Conservation (phyloP, 2,888 invertebrate species). For the Danaus chrysippus region DNA sequence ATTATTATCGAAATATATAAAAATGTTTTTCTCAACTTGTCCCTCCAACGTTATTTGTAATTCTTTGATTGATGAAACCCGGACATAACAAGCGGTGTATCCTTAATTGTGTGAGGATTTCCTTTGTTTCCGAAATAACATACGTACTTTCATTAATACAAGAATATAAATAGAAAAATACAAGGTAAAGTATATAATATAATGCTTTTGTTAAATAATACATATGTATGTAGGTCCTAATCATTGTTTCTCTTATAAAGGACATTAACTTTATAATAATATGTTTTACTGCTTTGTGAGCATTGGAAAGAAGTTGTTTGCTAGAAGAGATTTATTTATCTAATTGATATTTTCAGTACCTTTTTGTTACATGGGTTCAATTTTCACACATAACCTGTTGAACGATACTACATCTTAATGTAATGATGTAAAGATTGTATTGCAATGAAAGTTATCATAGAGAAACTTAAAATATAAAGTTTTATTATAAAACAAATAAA, state of each 20-base stretch:
- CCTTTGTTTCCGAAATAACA: constrained; percentile 18
- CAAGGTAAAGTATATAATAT: constrained; percentile 3
- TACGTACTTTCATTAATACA: constrained; percentile 14
- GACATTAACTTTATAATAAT: constrained; percentile 4
- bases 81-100: constrained; percentile 11
- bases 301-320: constrained; percentile 33
- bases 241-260: neutral
- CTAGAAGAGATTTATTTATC: constrained; percentile 33
- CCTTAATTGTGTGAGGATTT: constrained; percentile 17
- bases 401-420: neutral
- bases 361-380: constrained; percentile 35
- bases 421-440: constrained; percentile 2
- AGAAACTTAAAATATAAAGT: constrained; percentile 51
- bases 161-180: neutral
- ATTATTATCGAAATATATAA: neutral
- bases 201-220: neutral
- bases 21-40: neutral
- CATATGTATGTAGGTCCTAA: neutral
- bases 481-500: constrained; percentile 50
- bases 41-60: neutral
- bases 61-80: constrained; percentile 24
- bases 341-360: constrained; percentile 30
- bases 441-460: constrained; percentile 2
- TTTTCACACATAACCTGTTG: constrained; percentile 11
- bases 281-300: constrained; percentile 25